phyloP scores from a whole-genome alignment of 2,113 vertebrate genomes.

The Barbus barbus region DNA sequence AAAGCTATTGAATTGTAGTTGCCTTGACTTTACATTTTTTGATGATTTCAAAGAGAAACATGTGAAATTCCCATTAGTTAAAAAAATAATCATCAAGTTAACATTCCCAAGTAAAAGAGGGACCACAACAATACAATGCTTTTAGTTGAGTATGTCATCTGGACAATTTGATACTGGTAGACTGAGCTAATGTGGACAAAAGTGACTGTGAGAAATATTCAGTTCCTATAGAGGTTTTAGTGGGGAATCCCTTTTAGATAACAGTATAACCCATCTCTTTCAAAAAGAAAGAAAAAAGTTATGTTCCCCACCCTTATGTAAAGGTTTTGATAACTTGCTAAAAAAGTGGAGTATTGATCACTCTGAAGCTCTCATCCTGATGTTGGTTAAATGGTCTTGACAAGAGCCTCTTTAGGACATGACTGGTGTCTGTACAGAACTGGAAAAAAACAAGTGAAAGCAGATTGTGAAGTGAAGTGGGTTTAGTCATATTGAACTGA shows the following conservation, averaged over 20 bases:
- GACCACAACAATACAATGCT: background rate
- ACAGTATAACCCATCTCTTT: background rate
- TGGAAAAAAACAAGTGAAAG: background rate
- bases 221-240: background rate
- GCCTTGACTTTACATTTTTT: background rate
- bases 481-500: background rate
- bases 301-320: too few species aligned
- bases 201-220: background rate
- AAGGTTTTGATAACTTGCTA: background rate
- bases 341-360: background rate
- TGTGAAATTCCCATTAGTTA: background rate
- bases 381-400: background rate
- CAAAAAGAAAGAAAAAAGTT: background rate
- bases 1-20: background rate
- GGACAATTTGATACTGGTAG: background rate
- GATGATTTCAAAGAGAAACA: background rate
- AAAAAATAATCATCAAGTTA: background rate
- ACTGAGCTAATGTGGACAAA: background rate
- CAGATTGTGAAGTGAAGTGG: too few species aligned
- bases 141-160: background rate
- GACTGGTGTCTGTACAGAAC: background rate
- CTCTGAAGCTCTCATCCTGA: background rate
- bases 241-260: constrained; percentile 5
- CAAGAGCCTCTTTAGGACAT: background rate
- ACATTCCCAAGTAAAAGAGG: background rate